Evolutionary conservation across 92 coral and sea anemone species (phyloP).

Genomic region (Plumapathes pennacea): DNA sequence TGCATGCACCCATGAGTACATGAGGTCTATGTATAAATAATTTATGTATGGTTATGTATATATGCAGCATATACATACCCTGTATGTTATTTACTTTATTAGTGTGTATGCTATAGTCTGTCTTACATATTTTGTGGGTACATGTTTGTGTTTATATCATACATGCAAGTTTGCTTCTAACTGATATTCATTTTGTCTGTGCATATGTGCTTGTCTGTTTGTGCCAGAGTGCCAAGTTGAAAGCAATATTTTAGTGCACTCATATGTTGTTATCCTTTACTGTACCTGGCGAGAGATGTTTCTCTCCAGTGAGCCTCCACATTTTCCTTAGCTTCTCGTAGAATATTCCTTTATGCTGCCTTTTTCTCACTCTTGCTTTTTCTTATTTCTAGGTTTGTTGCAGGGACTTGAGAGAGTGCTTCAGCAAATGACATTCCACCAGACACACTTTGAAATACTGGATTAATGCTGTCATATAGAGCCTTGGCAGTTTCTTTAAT

Average conservation of each 20-base stretch:
- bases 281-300: slow-evolving; percentile 7
- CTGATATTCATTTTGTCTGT: too few relatives aligned
- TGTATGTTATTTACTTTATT: too few relatives aligned
- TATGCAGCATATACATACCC: too few relatives aligned
- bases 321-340: neutral
- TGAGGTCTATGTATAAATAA: too few relatives aligned
- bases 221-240: neutral
- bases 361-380: slow-evolving; percentile 2
- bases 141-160: too few relatives aligned
- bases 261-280: neutral
- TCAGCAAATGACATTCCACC: slow-evolving; percentile 9
- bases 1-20: too few relatives aligned
- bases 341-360: slow-evolving; percentile 7
- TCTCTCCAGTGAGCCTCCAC: slow-evolving; percentile 9
- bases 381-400: slow-evolving; percentile 4
- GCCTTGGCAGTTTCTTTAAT: slow-evolving; percentile 4
- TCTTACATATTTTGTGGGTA: too few relatives aligned
- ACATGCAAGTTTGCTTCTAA: too few relatives aligned
- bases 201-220: neutral
- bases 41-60: too few relatives aligned
- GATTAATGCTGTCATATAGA: slow-evolving; percentile 7
- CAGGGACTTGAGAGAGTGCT: slow-evolving; percentile 11
- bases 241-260: too few relatives aligned
- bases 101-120: too few relatives aligned
- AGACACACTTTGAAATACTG: neutral